Base-by-base conservation (phyloP, 23 tunicate genomes). In the Trididemnum miniatum region DNA sequence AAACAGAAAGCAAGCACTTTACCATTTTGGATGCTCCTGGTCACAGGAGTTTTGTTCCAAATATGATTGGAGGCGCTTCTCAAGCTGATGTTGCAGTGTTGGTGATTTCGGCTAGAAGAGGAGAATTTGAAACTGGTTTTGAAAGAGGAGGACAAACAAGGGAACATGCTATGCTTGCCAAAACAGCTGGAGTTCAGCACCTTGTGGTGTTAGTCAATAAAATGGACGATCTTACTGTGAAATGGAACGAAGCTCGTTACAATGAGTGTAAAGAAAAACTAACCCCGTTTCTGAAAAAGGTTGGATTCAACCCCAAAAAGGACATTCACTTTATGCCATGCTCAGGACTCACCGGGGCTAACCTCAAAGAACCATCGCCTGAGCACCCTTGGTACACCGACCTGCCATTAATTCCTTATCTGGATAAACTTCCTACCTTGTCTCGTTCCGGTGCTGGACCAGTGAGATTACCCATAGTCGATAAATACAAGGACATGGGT, bases 1-100 rank as follows among this genome's bases (percentile, higher is more conserved):
- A 90, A 80, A 95, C 99, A 24, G 96, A 95, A 79, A 90, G 64
- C n/a, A 95, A 90, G 77, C 97, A 96, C 75, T 96, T 96, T 80
- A 96, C 97, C 20, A 96, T 96, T 35, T 84, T 96, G 1, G 99
- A 96, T 84, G 99, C 99, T 0, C 99, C 99, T 0, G 99, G 99
- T 4, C 99, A 96, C 63, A 74, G 92, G 51, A 91, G 94, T 50
- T 96, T 91, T 82, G 99, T 96, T n/a, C 99, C 99, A 24, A 96
- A 92, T 44, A 96, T 96, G 99, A 96, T 96, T 35, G 99, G 97
- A 40, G 99, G 99, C 9, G 91, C 99, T 29, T 96, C 97, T 30
- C 99, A 96, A 81, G 99, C 99, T 28, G 99, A 96, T 88, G 75
- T 91, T 52, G 99, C 99, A 24, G 97, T 96, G 27, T 82, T 96